phyloP scores from a whole-genome alignment of 2,797 vertebrate genomes.

The Onychomys arenicola region DNA sequence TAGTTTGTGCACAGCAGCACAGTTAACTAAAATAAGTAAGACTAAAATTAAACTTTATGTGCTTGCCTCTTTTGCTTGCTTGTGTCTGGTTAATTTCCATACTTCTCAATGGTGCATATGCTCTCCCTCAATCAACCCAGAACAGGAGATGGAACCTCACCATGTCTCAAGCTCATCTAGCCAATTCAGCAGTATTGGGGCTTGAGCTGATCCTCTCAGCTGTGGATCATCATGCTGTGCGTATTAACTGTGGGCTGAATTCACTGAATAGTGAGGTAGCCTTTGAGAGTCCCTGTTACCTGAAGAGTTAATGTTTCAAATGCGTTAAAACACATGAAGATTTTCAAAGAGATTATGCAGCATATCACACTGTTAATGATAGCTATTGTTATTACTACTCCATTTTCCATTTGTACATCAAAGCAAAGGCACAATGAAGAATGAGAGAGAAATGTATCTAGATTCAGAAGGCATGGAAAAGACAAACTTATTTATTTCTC shows the following conservation, averaged over 20 bases:
- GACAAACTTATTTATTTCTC: background rate
- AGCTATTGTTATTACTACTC: constrained; percentile 4
- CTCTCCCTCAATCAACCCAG: background rate
- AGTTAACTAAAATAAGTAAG: background rate
- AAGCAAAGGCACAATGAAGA: background rate
- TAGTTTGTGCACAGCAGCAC: background rate
- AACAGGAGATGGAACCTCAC: background rate
- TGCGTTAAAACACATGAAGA: background rate
- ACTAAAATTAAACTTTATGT: background rate
- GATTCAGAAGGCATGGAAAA: background rate
- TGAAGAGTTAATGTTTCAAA: constrained; percentile 28
- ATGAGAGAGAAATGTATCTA: background rate
- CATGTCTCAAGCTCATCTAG: background rate
- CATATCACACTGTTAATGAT: background rate
- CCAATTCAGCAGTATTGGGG: background rate
- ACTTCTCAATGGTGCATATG: background rate
- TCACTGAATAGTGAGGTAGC: background rate
- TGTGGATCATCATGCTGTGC: too few species aligned
- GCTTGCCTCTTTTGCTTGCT: background rate
- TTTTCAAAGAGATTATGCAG: constrained; percentile 6
- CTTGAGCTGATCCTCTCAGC: background rate
- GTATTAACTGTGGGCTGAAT: background rate
- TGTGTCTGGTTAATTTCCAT: background rate
- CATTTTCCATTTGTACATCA: background rate
- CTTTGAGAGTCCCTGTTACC: background rate